Evolutionary conservation across 2,888 invertebrate species (phyloP), one percentile per base, ranked within the genome.

Genomic region (Phoenoteleia sp.): DNA sequence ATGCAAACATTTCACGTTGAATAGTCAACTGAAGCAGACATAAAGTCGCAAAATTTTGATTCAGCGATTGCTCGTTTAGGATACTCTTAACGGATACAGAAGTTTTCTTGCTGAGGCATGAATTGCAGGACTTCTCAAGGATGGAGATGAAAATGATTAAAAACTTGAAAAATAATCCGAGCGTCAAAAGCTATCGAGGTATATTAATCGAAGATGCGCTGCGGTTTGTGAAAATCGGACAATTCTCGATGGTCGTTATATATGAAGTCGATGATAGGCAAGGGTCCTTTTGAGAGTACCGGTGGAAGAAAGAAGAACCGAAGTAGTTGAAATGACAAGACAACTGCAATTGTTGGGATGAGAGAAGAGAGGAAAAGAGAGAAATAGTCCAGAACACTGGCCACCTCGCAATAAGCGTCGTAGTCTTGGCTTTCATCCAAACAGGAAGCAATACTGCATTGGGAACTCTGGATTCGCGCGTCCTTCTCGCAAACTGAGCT

Each of bases 361-460:
- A 75, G 81, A 76, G 77, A 71, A 74, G 62, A 58, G 64, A 75
- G 60, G 36, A 60, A 42, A 76, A 49, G 11, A n/a, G 76, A 66
- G 72, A 67, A 72, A 86, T 84, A 79, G 66, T 67, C 66, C 42
- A 25, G 3, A 67, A 49, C n/a, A n/a, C 60, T 33, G 49, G 58
- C 74, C 86, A 85, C 82, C 84, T 79, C 85, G 88, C 90, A 89
- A 91, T 91, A 91, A 91, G 90, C 90, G 87, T 86, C 87, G 80
- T 90, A 89, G 91, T 90, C 91, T 92, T 92, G 91, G 92, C 91
- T 87, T 77, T 69, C 76, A 85, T 91, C 91, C 92, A 92, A 91
- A 87, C 88, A 88, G 89, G 90, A 91, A 92, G 90, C 90, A 92
- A 92, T 92, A 92, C 89, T 86, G 86, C 83, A 86, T 77, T 76